These are phyloP conservation scores for Argya squamiceps DNA, from an alignment of 2,797 vertebrate species.

Conservation along the genomic window DNA sequence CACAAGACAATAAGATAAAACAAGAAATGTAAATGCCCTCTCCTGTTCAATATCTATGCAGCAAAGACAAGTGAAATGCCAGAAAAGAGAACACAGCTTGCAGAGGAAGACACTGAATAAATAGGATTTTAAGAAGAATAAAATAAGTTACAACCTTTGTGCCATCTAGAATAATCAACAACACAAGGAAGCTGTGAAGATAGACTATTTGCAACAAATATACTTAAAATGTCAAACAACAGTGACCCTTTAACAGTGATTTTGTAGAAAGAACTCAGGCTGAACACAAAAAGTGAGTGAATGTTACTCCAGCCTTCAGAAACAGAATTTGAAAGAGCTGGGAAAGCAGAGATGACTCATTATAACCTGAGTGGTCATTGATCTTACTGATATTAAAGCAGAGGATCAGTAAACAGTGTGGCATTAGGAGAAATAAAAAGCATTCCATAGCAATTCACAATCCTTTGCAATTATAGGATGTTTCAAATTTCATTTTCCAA, in stretches of 20 bases:
- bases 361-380: not conserved
- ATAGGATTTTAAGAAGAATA: not conserved
- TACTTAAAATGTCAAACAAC: not conserved
- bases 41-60: not conserved
- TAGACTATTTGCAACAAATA: not conserved
- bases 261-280: not conserved
- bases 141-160: not conserved
- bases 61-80: slow-evolving; percentile 6
- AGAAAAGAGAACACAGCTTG: slow-evolving; percentile 1
- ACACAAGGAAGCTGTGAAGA: not conserved
- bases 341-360: not conserved
- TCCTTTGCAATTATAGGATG: not conserved
- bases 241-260: not conserved
- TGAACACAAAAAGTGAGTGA: not conserved
- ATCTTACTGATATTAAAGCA: not conserved
- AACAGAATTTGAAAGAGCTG: not conserved
- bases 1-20: not conserved
- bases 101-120: not conserved
- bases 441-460: not conserved
- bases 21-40: slow-evolving; percentile 19
- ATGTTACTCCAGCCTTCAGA: not conserved
- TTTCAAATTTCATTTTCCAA: not conserved
- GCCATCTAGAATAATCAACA: not conserved
- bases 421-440: not conserved
- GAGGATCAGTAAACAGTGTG: not conserved